Base-by-base conservation (phyloP, 2,888 invertebrate genomes). In the Nomada hirtipes region DNA sequence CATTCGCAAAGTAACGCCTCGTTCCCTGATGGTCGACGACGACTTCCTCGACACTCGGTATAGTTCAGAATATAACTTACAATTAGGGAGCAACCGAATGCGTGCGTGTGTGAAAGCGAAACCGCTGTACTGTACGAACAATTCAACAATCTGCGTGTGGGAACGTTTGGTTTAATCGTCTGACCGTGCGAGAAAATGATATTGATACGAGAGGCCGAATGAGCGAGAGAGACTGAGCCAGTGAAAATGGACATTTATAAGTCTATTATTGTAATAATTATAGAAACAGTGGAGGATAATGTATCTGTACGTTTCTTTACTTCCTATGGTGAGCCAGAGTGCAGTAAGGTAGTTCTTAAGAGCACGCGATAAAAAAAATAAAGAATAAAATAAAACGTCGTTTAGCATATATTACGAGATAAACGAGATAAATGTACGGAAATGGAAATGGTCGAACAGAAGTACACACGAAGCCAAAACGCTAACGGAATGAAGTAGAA, bases 81-180 rank as follows among this genome's bases (percentile, higher is more conserved):
- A 83, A 83, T 87, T 87, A 87, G 85, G 87, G 87, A 87, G 79
- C 87, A 87, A 86, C 67, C 79, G 81, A 73, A 70, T 81, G 75
- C 57, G 65, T 74, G 68, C 44, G 76, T 52, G 75, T 65, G 74
- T 52, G 79, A 63, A 11, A 74, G 71, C 50, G 42, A n/a, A 42
- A 76, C 23, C 55, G 57, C 23, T 44, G 50, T 50, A 44, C 47
- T 11, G 15, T 47, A 29, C 57, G 61, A 57, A 50, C 18, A 64
- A 76, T 67, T 72, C 52, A 79, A 65, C 44, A 29, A 72, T 53
- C 61, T 60, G 70, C 20, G 47, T 44, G 61, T 20, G 70, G 61
- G 76, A 36, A 76, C 47, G 63, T 79, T 74, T 36, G 72, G 68
- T 71, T 65, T 23, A 7, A 29, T 70, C 53, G 69, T 61, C 65